Evolutionary conservation across 2,888 invertebrate genomes (phyloP).

Genomic region (Chalcis sispes): DNA sequence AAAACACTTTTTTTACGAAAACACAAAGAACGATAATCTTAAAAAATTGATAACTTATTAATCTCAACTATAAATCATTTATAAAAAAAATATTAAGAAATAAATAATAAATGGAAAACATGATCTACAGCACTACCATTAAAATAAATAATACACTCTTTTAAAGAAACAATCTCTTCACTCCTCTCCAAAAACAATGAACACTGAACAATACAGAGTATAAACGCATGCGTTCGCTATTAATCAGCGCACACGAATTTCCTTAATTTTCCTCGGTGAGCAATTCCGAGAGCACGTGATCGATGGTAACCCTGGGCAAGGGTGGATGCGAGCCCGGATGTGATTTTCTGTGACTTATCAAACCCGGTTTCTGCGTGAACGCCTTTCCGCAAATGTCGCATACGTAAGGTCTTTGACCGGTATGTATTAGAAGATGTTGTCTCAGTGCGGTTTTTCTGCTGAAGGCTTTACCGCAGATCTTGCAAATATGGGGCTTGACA

Average conservation of each 20-base stretch:
- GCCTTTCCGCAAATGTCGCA: conserved; percentile 74
- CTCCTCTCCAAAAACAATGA: neutral
- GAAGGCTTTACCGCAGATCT: conserved; percentile 70
- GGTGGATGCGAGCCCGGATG: conserved; percentile 74
- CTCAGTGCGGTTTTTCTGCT: conserved; percentile 69
- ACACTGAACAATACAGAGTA: too few relatives aligned
- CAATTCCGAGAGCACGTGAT: conserved; percentile 70
- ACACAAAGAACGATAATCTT: too few relatives aligned
- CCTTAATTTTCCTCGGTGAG: conserved; percentile 9
- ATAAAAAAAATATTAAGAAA: too few relatives aligned
- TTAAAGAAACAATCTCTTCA: neutral
- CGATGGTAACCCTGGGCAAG: conserved; percentile 71
- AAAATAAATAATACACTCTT: neutral
- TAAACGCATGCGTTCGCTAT: too few relatives aligned
- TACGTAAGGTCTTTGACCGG: conserved; percentile 71
- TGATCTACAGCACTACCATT: neutral
- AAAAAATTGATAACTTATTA: too few relatives aligned
- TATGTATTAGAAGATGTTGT: conserved; percentile 72
- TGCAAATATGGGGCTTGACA: conserved; percentile 70
- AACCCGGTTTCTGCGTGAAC: conserved; percentile 73
- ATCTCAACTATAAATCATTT: too few relatives aligned
- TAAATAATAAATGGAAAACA: too few relatives aligned
- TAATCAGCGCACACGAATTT: neutral
- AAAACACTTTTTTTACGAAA: too few relatives aligned
- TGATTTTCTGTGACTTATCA: conserved; percentile 73